Evolutionary conservation across 2,888 invertebrate genomes (phyloP), one percentile per base, ranked within the genome.

Genomic region (Anoplius nigerrimus): DNA sequence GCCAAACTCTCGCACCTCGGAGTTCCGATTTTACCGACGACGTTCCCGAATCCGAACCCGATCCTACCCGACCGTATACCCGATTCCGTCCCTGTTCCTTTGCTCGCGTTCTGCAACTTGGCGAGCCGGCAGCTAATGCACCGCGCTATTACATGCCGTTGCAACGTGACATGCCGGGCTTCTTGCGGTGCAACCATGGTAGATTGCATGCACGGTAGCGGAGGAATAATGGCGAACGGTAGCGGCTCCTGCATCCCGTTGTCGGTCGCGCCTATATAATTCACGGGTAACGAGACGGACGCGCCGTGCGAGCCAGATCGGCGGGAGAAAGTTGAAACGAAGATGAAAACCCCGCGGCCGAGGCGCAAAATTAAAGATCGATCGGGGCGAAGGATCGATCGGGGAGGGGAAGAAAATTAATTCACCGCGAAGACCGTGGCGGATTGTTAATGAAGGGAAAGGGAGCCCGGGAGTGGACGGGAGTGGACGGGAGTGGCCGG

Each of bases 401-500:
- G n/a, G n/a, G n/a, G 11, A 22, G 11, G 34, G 51, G 13, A 68
- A 64, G 64, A 65, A 64, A 59, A 68, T 65, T 65, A 60, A 55
- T 59, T 65, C 13, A 46, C 58, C 46, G 58, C 46, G 58, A 58
- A 45, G 46, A 24, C n/a, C 58, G 58, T 58, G 58, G 21, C 24
- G 43, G 43, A 59, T 59, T 24, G 54, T n/a, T 59, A 59, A 59
- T 16, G 54, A 68, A 22, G 43, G 56, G 21, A 57, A 42, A 43
- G 56, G 42, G 42, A 55, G 55, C 34, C 24, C 18, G 24, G 55
- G 18, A 55, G 27, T 55, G 55, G 24, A 27, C 27, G 34, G 55
- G 24, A 55, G 18, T 27, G 55, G 43, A 43, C 56, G 56, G 43
- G 42, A 20, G n/a, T 6, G 18, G n/a, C 51, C 11, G 13, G 52